Evolutionary conservation across 2,888 invertebrate species (phyloP).

Genomic region (Epinotia bilunana): DNA sequence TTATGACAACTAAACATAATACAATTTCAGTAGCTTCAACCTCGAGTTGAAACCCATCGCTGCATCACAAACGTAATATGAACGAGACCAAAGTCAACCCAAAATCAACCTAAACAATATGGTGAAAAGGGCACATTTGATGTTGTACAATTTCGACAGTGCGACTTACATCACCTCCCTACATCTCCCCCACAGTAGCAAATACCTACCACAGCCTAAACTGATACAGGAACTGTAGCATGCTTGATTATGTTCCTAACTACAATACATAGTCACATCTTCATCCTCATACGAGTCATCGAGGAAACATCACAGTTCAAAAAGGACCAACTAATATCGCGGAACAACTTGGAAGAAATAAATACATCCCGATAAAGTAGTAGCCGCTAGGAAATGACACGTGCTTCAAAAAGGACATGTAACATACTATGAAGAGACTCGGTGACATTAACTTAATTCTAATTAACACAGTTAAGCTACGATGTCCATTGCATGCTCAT

Average conservation of each 20-base stretch:
- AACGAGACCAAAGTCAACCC: not conserved
- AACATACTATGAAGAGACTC: constrained; percentile 11
- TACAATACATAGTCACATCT: constrained; percentile 9
- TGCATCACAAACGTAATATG: not conserved
- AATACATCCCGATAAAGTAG: not conserved
- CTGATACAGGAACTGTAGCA: constrained; percentile 22
- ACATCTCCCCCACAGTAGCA: not conserved
- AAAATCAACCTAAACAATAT: not conserved
- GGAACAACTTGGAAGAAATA: not conserved
- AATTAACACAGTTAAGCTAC: constrained; percentile 18
- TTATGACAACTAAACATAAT: not conserved
- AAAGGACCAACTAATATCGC: not conserved
- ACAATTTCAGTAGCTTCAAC: not conserved
- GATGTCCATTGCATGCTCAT: constrained; percentile 19
- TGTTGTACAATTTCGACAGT: not conserved
- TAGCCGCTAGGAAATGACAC: not conserved
- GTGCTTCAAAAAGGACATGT: constrained; percentile 22
- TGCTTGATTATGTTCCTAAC: constrained; percentile 10
- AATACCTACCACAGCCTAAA: constrained; percentile 22
- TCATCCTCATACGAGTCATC: not conserved
- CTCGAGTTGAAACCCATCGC: not conserved
- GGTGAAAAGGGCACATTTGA: constrained; percentile 1
- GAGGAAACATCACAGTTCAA: not conserved
- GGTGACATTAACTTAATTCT: constrained; percentile 6
- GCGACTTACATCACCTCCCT: not conserved